Conservation (phyloP, 2,888 invertebrate species). For the Xanthorhoe spadicearia region DNA sequence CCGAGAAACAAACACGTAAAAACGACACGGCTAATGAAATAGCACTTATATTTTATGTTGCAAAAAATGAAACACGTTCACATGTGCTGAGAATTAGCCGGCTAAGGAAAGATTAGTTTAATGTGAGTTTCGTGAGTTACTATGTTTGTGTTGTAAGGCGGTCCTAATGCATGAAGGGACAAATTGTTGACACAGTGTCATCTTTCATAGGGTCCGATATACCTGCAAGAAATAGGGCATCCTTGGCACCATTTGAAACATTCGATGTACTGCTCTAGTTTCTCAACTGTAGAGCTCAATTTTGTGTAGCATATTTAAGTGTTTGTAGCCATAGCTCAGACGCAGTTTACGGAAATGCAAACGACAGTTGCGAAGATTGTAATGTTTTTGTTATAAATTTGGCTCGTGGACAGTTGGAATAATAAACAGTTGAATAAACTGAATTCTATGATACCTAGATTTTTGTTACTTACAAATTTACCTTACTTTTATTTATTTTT, state of each 20-base stretch:
- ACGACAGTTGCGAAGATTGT: slow-evolving; percentile 70
- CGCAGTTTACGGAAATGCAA: slow-evolving; percentile 69
- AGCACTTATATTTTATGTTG: slow-evolving; percentile 75
- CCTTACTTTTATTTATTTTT: no score
- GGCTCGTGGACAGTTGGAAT: slow-evolving; percentile 77
- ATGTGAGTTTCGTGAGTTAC: slow-evolving; percentile 79
- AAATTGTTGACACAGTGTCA: slow-evolving; percentile 82
- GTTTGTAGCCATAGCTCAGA: slow-evolving; percentile 59
- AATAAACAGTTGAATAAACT: slow-evolving; percentile 50
- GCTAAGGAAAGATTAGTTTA: slow-evolving; percentile 77
- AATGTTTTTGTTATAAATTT: slow-evolving; percentile 64
- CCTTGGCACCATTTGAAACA: slow-evolving; percentile 25
- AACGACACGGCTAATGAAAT: slow-evolving; percentile 78
- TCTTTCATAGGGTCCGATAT: slow-evolving; percentile 76
- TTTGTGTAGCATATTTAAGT: slow-evolving; percentile 50
- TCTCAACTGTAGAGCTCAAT: slow-evolving; percentile 41
- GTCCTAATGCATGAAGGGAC: slow-evolving; percentile 71
- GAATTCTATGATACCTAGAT: not conserved
- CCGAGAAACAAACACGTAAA: slow-evolving; percentile 53
- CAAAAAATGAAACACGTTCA: slow-evolving; percentile 69
- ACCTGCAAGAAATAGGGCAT: slow-evolving; percentile 69
- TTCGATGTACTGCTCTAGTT: slow-evolving; percentile 51
- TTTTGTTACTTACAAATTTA: no score
- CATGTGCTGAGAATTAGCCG: slow-evolving; percentile 78
- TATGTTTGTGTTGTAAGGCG: slow-evolving; percentile 78